phyloP scores from a whole-genome alignment of 2,113 vertebrate species.

The Oryctolagus cuniculus region DNA sequence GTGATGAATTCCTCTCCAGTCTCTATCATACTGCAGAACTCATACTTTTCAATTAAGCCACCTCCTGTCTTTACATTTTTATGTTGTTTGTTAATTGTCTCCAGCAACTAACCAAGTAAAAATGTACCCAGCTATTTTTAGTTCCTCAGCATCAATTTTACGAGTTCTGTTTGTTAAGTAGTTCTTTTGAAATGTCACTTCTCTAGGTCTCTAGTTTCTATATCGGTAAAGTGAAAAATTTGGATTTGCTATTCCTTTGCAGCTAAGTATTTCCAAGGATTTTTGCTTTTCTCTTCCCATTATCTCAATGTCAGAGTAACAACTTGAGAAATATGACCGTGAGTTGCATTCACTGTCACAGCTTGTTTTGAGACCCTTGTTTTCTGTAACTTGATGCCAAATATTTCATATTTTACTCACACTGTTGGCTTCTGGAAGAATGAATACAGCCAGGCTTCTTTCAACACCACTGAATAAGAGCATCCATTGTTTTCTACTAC shows the following conservation, averaged over 20 bases:
- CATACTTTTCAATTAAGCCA: background rate
- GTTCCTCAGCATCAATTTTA: conserved; percentile 9
- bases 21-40: background rate
- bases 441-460: conserved; percentile 51
- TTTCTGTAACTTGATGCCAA: conserved; percentile 57
- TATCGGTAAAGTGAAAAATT: conserved; percentile 8
- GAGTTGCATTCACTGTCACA: conserved; percentile 1
- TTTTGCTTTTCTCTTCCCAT: background rate
- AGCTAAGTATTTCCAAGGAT: background rate
- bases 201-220: conserved; percentile 1
- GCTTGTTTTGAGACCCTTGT: conserved; percentile 10
- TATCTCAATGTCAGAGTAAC: background rate
- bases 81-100: background rate
- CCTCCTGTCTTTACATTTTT: background rate
- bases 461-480: conserved; percentile 32
- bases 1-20: conserved; percentile 13
- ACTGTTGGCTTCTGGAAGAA: conserved; percentile 50
- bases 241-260: background rate
- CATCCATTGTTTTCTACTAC: conserved; percentile 32
- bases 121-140: conserved; percentile 52
- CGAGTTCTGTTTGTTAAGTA: conserved; percentile 31
- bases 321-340: background rate
- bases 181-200: conserved; percentile 32
- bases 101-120: background rate
- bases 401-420: conserved; percentile 51